Evolutionary conservation across 2,113 vertebrate species (phyloP).

Genomic region (Symphodus melops): DNA sequence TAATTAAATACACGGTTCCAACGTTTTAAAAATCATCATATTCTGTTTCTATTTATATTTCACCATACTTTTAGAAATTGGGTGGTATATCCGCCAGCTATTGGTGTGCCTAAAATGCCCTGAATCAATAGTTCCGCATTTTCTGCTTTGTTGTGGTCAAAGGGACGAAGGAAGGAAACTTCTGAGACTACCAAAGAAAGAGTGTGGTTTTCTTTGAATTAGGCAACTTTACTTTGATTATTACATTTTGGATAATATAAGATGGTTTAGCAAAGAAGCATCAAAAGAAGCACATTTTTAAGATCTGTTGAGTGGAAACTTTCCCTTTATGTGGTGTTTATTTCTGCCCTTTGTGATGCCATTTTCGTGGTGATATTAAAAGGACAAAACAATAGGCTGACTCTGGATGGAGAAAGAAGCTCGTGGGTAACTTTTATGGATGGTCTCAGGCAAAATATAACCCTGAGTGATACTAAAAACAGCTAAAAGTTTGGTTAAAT

Average conservation of each 20-base stretch:
- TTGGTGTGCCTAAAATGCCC: not conserved
- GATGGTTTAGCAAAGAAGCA: constrained; percentile 40
- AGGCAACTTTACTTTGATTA: constrained; percentile 41
- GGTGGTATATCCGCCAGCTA: not conserved
- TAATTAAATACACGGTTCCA: too few relatives aligned
- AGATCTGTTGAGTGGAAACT: constrained; percentile 2
- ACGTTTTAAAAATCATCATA: too few relatives aligned
- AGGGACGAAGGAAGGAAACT: constrained; percentile 5
- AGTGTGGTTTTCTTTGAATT: constrained; percentile 49
- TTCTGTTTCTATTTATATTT: too few relatives aligned
- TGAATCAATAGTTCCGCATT: constrained; percentile 44
- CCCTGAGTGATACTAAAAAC: not conserved
- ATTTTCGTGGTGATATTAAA: constrained; percentile 48
- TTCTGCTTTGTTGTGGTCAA: constrained; percentile 44
- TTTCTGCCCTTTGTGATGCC: constrained; percentile 29
- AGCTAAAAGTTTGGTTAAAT: not conserved
- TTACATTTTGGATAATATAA: constrained; percentile 37
- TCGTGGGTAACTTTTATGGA: constrained; percentile 24
- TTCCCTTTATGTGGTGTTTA: constrained; percentile 51
- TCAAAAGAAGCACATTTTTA: constrained; percentile 47
- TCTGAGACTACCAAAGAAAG: constrained; percentile 13
- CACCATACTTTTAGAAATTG: too few relatives aligned
- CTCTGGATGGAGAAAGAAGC: constrained; percentile 22
- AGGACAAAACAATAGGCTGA: constrained; percentile 41
- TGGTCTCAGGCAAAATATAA: constrained; percentile 10